These are phyloP conservation scores for Achroia grisella DNA, from an alignment of 1,140 invertebrate genomes.

Conservation along the genomic window DNA sequence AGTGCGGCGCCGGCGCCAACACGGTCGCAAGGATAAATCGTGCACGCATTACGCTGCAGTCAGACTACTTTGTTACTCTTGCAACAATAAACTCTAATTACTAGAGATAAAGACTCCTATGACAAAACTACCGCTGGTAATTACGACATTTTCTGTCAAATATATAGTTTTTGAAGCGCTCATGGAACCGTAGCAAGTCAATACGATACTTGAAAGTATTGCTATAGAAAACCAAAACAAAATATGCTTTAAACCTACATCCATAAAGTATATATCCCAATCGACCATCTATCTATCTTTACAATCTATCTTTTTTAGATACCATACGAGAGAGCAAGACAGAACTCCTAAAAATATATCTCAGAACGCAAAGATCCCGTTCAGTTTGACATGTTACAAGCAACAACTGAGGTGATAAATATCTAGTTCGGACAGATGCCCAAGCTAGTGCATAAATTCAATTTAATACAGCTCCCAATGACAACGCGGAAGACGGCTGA, in stretches of 20 bases:
- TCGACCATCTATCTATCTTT: conserved; percentile 10
- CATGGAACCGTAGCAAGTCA: conserved; percentile 63
- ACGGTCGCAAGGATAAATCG: conserved; percentile 41
- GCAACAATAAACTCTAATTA: conserved; percentile 26
- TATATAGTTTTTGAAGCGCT: conserved; percentile 45
- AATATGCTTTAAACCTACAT: conserved; percentile 38
- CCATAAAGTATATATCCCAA: conserved; percentile 37
- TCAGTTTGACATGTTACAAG: conserved; percentile 55
- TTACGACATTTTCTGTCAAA: conserved; percentile 32
- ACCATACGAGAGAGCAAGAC: conserved; percentile 28
- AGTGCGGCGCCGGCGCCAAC: conserved; percentile 63
- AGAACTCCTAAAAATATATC: conserved; percentile 40
- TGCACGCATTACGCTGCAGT: conserved; percentile 28
- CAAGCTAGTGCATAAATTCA: conserved; percentile 38
- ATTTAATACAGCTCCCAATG: conserved; percentile 36
- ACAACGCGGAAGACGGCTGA: conserved; percentile 33
- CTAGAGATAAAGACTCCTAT: conserved; percentile 13
- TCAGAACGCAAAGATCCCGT: conserved; percentile 41
- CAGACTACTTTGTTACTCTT: conserved; percentile 12
- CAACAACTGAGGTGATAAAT: conserved; percentile 51
- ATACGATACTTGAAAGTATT: conserved; percentile 55
- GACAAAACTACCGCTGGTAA: conserved; percentile 1
- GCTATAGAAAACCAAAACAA: conserved; percentile 40
- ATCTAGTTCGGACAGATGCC: conserved; percentile 44
- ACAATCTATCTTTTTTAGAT: conserved; percentile 31